Base-by-base conservation (phyloP, 2,797 vertebrate genomes). In the Lithobates pipiens region DNA sequence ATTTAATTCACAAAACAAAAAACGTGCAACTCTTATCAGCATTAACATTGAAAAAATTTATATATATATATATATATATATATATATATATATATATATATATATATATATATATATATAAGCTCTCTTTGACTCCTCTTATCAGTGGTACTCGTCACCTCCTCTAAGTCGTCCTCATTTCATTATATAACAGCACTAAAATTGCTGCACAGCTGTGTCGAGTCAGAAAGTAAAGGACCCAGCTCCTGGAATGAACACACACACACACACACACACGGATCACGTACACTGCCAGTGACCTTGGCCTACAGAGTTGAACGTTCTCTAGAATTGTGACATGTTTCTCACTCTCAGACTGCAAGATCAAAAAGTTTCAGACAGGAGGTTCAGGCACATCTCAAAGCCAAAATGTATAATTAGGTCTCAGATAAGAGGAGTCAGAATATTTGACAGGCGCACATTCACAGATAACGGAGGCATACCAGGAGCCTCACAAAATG, bases 381-480 rank as follows among this genome's bases (percentile, higher is more conserved):
- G 29, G 39, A 72, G 46, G 11, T 32, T 54, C 34, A 70, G 72
- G 77, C 71, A 81, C 70, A 34, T 85, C 74, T 68, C 63, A 75
- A 85, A 75, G 65, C 61, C 21, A 85, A 80, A 42, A 80, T 68
- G 77, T 76, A 85, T 75, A 85, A 80, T 85, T 85, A 85, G 72
- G 65, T 80, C 44, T 8, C 27, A 75, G 84, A 85, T 85, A 85
- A 85, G 77, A 54, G 46, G 39, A 85, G 77, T 75, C 77, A 76
- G 75, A 85, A 85, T 85, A 85, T 85, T 81, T 81, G 84, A 85
- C 84, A 77, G 78, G 13, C 25, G 71, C 44, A 57, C 84, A 76
- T 39, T 10, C 76, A 65, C 78, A 54, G 84, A 86, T 82, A 82
- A 5, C n/a, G 27, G 10, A 13, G 46, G 70, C 61, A 81, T 76